A percentile compares a stretch with the other conserved stretches of the same genome.
Evolutionary conservation across 2,888 invertebrate species (phyloP).

Genomic region (Lochmaea capreae): DNA sequence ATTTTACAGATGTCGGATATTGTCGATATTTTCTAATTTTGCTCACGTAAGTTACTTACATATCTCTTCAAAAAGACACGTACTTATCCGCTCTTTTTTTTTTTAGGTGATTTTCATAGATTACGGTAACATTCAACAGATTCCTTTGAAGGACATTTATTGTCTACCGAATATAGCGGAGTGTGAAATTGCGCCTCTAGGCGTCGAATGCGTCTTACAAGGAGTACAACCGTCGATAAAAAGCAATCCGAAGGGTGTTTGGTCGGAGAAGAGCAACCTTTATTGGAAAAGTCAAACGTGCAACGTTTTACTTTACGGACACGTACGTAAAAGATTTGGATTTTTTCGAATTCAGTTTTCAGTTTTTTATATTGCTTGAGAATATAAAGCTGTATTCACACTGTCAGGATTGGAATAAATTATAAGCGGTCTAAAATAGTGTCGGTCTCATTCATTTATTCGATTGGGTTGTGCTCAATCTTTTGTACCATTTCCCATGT

Average conservation of each 20-base stretch:
- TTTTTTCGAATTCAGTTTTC: background rate
- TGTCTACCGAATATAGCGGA: constrained; percentile 56
- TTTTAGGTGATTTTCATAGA: constrained; percentile 81
- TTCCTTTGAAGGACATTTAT: constrained; percentile 67
- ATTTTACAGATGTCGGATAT: constrained; percentile 70
- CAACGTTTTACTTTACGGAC: constrained; percentile 62
- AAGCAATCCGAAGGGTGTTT: constrained; percentile 70
- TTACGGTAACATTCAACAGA: constrained; percentile 74
- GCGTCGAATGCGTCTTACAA: constrained; percentile 78
- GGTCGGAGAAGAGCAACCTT: constrained; percentile 70
- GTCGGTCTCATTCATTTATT: too few relatives aligned
- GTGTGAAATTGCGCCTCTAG: constrained; percentile 69
- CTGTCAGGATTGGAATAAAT: too few relatives aligned
- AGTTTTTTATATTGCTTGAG: background rate
- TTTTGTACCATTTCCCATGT: too few relatives aligned
- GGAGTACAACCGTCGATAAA: constrained; percentile 77
- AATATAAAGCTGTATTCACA: too few relatives aligned
- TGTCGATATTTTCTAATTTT: background rate
- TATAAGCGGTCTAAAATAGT: too few relatives aligned
- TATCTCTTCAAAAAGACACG: background rate
- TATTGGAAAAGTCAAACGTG: constrained; percentile 63
- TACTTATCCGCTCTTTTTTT: background rate
- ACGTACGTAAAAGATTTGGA: constrained; percentile 61
- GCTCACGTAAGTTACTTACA: constrained; percentile 18
- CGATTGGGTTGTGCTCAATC: too few relatives aligned